A percentile compares a stretch with the other conserved stretches of the same genome.
These are phyloP conservation scores for Psephotus haematonotus DNA, from an alignment of 2,113 vertebrate species.

Conservation along the genomic window DNA sequence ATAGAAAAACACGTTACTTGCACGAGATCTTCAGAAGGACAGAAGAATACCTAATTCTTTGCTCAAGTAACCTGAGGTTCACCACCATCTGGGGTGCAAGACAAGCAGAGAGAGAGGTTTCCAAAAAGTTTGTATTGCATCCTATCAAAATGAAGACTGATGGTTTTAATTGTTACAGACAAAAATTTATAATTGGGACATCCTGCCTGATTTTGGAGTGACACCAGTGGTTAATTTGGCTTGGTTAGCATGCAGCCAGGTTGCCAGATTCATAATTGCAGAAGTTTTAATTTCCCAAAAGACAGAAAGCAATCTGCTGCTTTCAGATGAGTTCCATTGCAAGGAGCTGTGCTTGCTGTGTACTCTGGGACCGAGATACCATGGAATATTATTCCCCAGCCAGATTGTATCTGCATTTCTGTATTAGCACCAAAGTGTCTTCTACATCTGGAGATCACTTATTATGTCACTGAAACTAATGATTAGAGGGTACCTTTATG, in stretches of 20 bases:
- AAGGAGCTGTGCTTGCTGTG: neutral
- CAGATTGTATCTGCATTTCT: neutral
- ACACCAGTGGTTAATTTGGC: neutral
- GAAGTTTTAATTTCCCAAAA: slow-evolving; percentile 13
- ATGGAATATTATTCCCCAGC: neutral
- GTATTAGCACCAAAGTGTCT: neutral
- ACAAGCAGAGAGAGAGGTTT: neutral
- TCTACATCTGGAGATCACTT: neutral
- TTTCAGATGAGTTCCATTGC: neutral
- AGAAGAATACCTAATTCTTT: neutral
- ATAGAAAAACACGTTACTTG: neutral
- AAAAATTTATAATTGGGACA: slow-evolving; percentile 14
- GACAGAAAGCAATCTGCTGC: neutral
- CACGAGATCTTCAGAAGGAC: neutral
- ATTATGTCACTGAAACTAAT: neutral
- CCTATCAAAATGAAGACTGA: neutral
- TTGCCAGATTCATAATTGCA: neutral
- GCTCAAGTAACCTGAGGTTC: neutral
- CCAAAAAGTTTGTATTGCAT: neutral
- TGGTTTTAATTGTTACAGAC: neutral
- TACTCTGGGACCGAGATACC: neutral
- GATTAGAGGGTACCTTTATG: neutral
- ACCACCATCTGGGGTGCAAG: neutral
- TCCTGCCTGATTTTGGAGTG: neutral
- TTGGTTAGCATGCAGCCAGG: neutral